phyloP scores from a whole-genome alignment of 1,140 invertebrate species.

The Drosophila ercepeae region DNA sequence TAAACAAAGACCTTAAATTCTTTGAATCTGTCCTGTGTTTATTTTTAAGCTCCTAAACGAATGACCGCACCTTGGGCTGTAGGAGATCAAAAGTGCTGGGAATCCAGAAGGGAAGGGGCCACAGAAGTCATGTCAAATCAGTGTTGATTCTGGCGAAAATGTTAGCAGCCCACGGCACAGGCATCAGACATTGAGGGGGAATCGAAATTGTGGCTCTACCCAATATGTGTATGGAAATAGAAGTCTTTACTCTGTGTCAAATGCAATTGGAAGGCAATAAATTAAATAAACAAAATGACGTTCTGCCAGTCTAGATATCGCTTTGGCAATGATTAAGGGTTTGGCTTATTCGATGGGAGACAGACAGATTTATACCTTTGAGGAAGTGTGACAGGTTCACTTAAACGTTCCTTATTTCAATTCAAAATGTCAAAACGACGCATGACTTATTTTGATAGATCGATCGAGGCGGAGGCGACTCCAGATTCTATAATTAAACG shows the following conservation, averaged over 20 bases:
- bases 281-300: constrained; percentile 75
- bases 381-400: constrained; percentile 36
- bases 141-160: constrained; percentile 78
- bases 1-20: not conserved
- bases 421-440: constrained; percentile 65
- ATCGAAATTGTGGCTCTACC: not conserved
- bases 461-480: constrained; percentile 49
- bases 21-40: constrained; percentile 32
- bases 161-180: constrained; percentile 60
- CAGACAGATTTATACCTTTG: constrained; percentile 1
- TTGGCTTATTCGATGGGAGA: constrained; percentile 30
- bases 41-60: constrained; percentile 81
- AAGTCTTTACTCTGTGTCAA: constrained; percentile 8
- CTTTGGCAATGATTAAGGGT: constrained; percentile 73
- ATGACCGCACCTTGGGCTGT: constrained; percentile 67
- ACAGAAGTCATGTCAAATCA: constrained; percentile 81
- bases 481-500: constrained; percentile 49
- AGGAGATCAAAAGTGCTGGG: constrained; percentile 48
- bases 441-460: constrained; percentile 73
- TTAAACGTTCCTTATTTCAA: not conserved
- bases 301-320: constrained; percentile 58
- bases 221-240: not conserved
- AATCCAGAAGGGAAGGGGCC: constrained; percentile 48
- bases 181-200: constrained; percentile 5
- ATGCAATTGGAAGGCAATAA: constrained; percentile 76